Evolutionary conservation across 2,888 invertebrate species (phyloP).

Genomic region (Drosophila nr. fundita): DNA sequence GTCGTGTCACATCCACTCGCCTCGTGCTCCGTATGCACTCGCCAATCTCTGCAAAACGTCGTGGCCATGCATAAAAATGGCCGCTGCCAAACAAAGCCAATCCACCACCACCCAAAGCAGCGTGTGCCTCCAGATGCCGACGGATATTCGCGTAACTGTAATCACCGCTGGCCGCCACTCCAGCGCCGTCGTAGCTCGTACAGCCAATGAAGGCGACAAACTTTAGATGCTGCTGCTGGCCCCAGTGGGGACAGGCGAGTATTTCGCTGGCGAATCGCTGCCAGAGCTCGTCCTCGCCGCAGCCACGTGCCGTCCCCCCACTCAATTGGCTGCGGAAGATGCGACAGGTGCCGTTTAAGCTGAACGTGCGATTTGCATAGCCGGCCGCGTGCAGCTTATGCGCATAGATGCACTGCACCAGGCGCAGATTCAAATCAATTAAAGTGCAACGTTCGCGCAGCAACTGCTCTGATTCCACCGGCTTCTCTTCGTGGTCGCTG

Average conservation of each 20-base stretch:
- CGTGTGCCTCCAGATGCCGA: slow-evolving; percentile 91
- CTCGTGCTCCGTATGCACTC: slow-evolving; percentile 85
- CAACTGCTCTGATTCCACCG: slow-evolving; percentile 85
- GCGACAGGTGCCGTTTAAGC: slow-evolving; percentile 90
- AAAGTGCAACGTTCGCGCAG: slow-evolving; percentile 88
- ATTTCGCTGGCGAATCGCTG: slow-evolving; percentile 92
- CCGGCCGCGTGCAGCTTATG: slow-evolving; percentile 94
- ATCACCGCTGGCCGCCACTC: slow-evolving; percentile 86
- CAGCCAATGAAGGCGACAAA: slow-evolving; percentile 96
- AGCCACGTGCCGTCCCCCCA: slow-evolving; percentile 89
- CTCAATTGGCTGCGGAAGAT: slow-evolving; percentile 90
- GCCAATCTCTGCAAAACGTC: slow-evolving; percentile 88
- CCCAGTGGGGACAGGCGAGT: slow-evolving; percentile 87
- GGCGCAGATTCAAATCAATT: slow-evolving; percentile 90
- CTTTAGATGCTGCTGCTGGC: slow-evolving; percentile 87
- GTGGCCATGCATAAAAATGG: slow-evolving; percentile 96
- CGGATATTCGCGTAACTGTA: slow-evolving; percentile 90
- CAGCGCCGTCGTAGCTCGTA: slow-evolving; percentile 90
- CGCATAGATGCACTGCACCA: slow-evolving; percentile 94
- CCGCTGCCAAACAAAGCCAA: slow-evolving; percentile 96
- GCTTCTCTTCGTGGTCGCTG: slow-evolving; percentile 87
- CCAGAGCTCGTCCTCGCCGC: slow-evolving; percentile 94
- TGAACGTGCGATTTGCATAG: slow-evolving; percentile 90
- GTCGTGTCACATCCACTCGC: slow-evolving; percentile 89
- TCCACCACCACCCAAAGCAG: slow-evolving; percentile 96